These are phyloP conservation scores for Falco rusticolus DNA, from an alignment of 2,797 vertebrate species.

Conservation along the genomic window DNA sequence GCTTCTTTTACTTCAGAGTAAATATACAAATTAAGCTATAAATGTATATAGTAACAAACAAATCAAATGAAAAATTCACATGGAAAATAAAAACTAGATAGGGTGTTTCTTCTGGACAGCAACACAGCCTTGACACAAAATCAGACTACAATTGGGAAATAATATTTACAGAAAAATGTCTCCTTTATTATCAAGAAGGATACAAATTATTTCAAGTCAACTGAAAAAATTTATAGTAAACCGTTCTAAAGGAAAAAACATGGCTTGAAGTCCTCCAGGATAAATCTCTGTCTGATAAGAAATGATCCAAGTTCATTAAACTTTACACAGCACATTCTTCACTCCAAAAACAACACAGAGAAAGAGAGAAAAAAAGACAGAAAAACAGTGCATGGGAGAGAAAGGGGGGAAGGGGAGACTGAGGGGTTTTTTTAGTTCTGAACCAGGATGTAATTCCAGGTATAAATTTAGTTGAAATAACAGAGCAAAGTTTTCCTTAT, in stretches of 20 bases:
- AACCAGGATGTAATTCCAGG: not conserved
- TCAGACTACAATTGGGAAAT: not conserved
- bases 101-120: not conserved
- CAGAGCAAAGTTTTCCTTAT: not conserved
- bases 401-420: fast-evolving
- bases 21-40: not conserved
- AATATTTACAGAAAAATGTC: not conserved
- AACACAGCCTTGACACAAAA: not conserved
- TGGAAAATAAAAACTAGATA: not conserved
- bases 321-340: not conserved
- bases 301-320: slow-evolving; percentile 15
- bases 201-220: not conserved
- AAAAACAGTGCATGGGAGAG: not conserved
- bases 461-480: not conserved
- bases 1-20: slow-evolving; percentile 16
- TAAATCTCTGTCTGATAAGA: not conserved
- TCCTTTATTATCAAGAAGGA: not conserved
- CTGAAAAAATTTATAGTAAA: not conserved
- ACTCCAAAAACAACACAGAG: not conserved
- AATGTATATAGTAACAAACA: not conserved
- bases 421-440: not conserved
- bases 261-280: not conserved
- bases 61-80: slow-evolving; percentile 10
- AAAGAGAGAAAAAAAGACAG: not conserved
- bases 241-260: not conserved